Conservation (phyloP, 2,888 invertebrate species). For the Invenusta paracnida region DNA sequence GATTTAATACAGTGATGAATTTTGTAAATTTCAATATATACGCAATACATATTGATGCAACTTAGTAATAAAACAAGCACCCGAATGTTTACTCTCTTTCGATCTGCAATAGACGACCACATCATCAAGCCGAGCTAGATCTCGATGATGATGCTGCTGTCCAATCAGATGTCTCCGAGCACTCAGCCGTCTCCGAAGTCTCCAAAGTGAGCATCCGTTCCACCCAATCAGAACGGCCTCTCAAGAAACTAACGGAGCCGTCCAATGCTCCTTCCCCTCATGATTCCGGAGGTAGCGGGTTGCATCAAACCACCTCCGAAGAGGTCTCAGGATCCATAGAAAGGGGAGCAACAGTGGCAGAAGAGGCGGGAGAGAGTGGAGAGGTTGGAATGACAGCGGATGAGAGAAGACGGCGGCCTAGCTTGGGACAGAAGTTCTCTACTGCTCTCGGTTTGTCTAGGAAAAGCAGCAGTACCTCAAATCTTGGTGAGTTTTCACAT, state of each 20-base stretch:
- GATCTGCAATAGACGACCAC: not conserved
- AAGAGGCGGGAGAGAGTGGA: not conserved
- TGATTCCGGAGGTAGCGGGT: not conserved
- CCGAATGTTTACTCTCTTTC: not conserved
- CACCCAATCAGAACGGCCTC: conserved; percentile 35
- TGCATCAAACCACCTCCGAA: not conserved
- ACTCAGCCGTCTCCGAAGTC: conserved; percentile 64
- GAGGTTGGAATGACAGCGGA: conserved; percentile 49
- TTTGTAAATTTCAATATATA: too few species aligned
- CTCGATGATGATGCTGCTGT: not conserved
- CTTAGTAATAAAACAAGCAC: too few species aligned
- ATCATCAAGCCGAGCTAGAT: not conserved
- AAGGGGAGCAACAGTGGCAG: not conserved
- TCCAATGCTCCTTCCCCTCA: not conserved
- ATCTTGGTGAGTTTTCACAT: conserved; percentile 71
- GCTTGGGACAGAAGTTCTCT: conserved; percentile 62
- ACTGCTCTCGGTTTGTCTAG: conserved; percentile 74
- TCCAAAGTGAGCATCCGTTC: conserved; percentile 51
- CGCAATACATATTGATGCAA: too few species aligned
- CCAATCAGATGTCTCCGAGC: conserved; percentile 59
- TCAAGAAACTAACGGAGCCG: too few species aligned
- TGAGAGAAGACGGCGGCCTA: conserved; percentile 63
- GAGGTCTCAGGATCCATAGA: not conserved
- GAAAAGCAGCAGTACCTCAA: conserved; percentile 93
- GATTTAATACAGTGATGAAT: too few species aligned